Evolutionary conservation across 2,888 invertebrate species (phyloP).

Genomic region (Heterodera filipjevi): DNA sequence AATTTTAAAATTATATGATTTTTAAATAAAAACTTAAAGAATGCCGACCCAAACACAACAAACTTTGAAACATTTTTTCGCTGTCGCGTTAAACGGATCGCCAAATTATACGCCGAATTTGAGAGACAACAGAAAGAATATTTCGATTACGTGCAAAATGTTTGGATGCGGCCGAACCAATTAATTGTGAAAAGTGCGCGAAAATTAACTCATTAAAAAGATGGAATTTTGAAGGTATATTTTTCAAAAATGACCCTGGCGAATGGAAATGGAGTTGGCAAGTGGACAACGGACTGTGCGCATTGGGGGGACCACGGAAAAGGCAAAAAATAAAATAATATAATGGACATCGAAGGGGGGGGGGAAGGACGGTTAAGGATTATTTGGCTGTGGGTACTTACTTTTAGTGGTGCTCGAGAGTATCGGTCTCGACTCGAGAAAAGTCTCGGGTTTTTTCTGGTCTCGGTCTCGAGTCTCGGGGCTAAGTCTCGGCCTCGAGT

Average conservation of each 20-base stretch:
- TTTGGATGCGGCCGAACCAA: conserved; percentile 26
- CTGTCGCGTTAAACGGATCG: conserved; percentile 30
- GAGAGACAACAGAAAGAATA: conserved; percentile 28
- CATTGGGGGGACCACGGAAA: conserved; percentile 15
- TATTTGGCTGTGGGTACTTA: too few species aligned
- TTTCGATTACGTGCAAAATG: conserved; percentile 27
- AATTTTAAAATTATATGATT: conserved; percentile 12
- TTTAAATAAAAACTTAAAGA: background rate
- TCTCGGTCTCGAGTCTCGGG: too few species aligned
- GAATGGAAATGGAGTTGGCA: conserved; percentile 27
- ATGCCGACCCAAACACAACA: background rate
- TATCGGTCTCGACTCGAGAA: too few species aligned
- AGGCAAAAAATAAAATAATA: conserved; percentile 7
- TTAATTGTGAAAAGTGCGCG: conserved; percentile 30
- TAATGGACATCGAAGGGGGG: too few species aligned
- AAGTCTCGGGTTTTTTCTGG: too few species aligned
- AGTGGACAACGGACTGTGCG: conserved; percentile 32
- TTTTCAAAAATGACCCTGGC: conserved; percentile 20
- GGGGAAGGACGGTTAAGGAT: too few species aligned
- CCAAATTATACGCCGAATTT: conserved; percentile 26
- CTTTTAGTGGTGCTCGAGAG: too few species aligned
- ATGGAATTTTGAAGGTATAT: conserved; percentile 5
- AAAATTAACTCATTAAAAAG: background rate
- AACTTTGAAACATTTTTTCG: conserved; percentile 23
- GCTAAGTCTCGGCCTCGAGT: too few species aligned